Evolutionary conservation across 2,113 vertebrate species (phyloP).

Genomic region (Dendropsophus ebraccatus): DNA sequence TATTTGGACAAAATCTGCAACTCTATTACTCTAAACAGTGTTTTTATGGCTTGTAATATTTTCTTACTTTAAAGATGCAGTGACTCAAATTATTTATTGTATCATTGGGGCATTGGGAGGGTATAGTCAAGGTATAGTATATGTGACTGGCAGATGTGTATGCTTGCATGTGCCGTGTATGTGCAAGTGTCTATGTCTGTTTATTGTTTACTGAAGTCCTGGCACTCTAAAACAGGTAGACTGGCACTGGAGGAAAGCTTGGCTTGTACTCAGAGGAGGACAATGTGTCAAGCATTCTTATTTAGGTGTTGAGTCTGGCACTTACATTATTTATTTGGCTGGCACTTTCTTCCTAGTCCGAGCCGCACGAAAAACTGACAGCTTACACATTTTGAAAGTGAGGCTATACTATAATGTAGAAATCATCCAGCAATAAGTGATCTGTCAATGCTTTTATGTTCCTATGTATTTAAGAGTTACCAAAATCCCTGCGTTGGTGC

Average conservation of each 20-base stretch:
- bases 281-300: too few species aligned
- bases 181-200: too few species aligned
- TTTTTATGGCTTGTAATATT: background rate
- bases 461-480: conserved; percentile 70
- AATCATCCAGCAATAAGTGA: background rate
- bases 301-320: too few species aligned
- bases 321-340: too few species aligned
- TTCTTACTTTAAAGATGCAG: background rate
- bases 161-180: background rate
- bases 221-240: too few species aligned
- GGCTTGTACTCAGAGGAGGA: too few species aligned
- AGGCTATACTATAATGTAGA: too few species aligned
- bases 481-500: conserved; percentile 85
- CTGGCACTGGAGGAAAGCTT: too few species aligned
- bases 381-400: too few species aligned
- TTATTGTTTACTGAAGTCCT: too few species aligned
- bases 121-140: background rate
- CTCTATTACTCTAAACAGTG: background rate
- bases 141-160: background rate
- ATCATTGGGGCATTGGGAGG: background rate
- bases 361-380: too few species aligned
- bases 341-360: too few species aligned
- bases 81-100: background rate
- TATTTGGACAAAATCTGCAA: background rate
- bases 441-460: background rate